phyloP scores from a whole-genome alignment of 2,888 invertebrate species.

The Philaethria dido region DNA sequence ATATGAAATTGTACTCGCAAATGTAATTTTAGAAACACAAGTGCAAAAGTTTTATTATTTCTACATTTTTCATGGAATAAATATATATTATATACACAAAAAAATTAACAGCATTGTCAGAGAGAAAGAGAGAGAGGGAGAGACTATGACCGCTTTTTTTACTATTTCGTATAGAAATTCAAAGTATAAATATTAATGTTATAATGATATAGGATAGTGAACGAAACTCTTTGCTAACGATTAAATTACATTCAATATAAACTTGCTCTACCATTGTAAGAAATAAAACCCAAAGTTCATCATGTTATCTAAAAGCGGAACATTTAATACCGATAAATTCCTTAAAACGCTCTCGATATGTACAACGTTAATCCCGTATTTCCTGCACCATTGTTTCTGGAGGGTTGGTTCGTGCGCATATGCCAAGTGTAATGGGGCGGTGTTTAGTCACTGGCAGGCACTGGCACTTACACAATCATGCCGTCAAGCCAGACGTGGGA shows the following conservation, averaged over 20 bases:
- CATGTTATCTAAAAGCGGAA: not conserved
- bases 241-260: not conserved
- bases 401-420: slow-evolving; percentile 69
- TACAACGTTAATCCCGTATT: slow-evolving; percentile 17
- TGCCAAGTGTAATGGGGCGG: slow-evolving; percentile 71
- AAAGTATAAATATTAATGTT: no score
- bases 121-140: no score
- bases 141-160: no score
- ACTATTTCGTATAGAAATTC: no score
- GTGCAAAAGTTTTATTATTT: not conserved
- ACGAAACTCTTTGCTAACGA: no score
- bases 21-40: not conserved
- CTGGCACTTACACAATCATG: slow-evolving; percentile 75
- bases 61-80: not conserved
- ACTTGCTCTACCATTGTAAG: not conserved
- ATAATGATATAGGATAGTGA: no score
- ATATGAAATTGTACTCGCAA: not conserved
- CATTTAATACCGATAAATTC: slow-evolving; percentile 1
- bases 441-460: slow-evolving; percentile 60
- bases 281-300: not conserved
- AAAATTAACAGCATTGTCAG: no score
- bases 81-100: not conserved
- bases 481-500: slow-evolving; percentile 76
- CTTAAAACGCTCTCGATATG: not conserved
- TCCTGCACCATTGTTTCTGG: slow-evolving; percentile 36